Base-by-base conservation (phyloP, 1,140 invertebrate genomes). In the Pogonomyrmex californicus region DNA sequence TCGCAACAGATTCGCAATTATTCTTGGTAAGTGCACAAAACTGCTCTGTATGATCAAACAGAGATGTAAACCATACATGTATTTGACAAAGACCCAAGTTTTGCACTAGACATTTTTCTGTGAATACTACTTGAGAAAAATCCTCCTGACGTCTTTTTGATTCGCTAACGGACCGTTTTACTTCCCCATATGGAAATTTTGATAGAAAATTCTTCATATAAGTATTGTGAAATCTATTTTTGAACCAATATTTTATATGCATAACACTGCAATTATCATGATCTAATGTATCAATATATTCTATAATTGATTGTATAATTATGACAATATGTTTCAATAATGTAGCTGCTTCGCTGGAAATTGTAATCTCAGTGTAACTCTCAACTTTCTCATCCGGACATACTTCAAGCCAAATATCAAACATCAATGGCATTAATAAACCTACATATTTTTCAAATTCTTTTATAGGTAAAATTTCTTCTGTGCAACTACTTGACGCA, bases 361-460 rank as follows among this genome's bases (percentile, higher is more conserved):
- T 92, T 14, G 96, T 90, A 58, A 86, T 92, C 93, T 93, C 95
- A 93, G 56, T 65, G 17, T 89, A 87, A 92, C 92, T 88, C 88
- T 93, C 81, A 91, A 91, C 17, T 68, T 92, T 89, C 2, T 91
- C 86, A 77, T 94, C 95, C 0, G 97, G 96, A 36, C 96, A 94
- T 30, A 97, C 96, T 96, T 98, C 97, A 33, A 97, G 88, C 97
- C 97, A 98, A 77, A 96, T 97, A 91, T 97, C 97, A 93, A 97
- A 96, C 36, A 98, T 95, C 23, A 98, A 93, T n/a, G 97, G 97
- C 92, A 97, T 95, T 14, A 98, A 94, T 63, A 96, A 95, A 85
- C 96, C 94, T 23, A 97, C 94, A 92, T 97, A 97, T 58, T 94
- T 95, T 41, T 91, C 88, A 4, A 95, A 88, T 36, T 91, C 90